Conservation (phyloP, 2,113 vertebrate genomes). For the Odontesthes bonariensis region DNA sequence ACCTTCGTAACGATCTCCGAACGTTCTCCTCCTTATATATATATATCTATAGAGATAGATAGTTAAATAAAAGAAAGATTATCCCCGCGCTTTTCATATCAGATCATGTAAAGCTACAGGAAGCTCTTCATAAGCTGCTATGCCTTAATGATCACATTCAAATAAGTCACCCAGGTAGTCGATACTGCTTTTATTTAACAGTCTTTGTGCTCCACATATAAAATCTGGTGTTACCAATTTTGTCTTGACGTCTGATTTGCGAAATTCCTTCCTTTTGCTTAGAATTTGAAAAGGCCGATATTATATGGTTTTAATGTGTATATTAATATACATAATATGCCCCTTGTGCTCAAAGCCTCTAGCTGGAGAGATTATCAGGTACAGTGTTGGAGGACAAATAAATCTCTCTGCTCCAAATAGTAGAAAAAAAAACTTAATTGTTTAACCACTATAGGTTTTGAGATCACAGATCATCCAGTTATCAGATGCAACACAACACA, state of each 20-base stretch:
- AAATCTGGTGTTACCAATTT: not conserved
- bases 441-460: not conserved
- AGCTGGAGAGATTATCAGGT: conserved; percentile 33
- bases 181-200: conserved; percentile 24
- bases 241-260: not conserved
- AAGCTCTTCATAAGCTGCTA: conserved; percentile 71
- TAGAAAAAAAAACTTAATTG: not conserved
- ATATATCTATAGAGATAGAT: too few relatives aligned
- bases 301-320: not conserved
- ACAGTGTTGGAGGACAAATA: conserved; percentile 3
- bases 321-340: not conserved
- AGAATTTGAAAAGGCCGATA: not conserved
- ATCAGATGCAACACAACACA: conserved; percentile 8
- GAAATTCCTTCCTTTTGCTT: not conserved
- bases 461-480: not conserved
- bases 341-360: not conserved
- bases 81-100: conserved; percentile 51
- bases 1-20: conserved; percentile 22
- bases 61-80: conserved; percentile 14
- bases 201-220: not conserved
- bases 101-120: conserved; percentile 71
- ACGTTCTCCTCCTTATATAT: not conserved
- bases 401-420: conserved; percentile 5
- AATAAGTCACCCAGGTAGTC: conserved; percentile 43
- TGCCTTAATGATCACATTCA: conserved; percentile 59